Evolutionary conservation across 2,888 invertebrate genomes (phyloP).

Genomic region (Drosophila peninsularis): DNA sequence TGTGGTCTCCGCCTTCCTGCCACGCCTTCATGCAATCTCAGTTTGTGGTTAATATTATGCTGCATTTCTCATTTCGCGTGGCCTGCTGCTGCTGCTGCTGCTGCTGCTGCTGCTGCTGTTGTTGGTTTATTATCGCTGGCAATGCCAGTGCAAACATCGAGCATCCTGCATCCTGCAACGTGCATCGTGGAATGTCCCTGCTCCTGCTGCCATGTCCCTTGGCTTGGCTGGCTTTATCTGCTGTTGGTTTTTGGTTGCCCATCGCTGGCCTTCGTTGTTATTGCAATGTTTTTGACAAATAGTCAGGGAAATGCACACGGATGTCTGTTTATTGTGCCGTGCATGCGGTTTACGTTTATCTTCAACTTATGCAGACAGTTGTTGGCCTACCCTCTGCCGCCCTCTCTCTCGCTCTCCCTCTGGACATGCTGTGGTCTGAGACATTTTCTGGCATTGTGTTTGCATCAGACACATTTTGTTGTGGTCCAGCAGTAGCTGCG

Average conservation of each 20-base stretch:
- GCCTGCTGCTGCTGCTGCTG: slow-evolving; percentile 54
- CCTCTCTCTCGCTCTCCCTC: neutral
- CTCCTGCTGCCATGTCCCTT: slow-evolving; percentile 24
- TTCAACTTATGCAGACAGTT: slow-evolving; percentile 78
- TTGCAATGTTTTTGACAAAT: slow-evolving; percentile 79
- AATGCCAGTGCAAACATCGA: slow-evolving; percentile 65
- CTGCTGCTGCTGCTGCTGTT: slow-evolving; percentile 58
- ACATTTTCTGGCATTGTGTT: slow-evolving; percentile 68
- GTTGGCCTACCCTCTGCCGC: slow-evolving; percentile 26
- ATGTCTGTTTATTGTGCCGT: slow-evolving; percentile 80
- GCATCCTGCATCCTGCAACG: slow-evolving; percentile 43
- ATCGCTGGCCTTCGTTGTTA: slow-evolving; percentile 69
- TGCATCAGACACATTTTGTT: slow-evolving; percentile 76
- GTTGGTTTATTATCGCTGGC: slow-evolving; percentile 76
- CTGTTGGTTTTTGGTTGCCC: slow-evolving; percentile 66
- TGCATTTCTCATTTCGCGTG: slow-evolving; percentile 78
- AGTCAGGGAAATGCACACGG: slow-evolving; percentile 80
- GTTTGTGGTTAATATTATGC: slow-evolving; percentile 82
- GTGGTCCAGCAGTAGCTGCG: slow-evolving; percentile 55
- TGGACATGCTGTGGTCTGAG: slow-evolving; percentile 70
- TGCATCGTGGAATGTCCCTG: slow-evolving; percentile 26
- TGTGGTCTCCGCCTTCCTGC: slow-evolving; percentile 28
- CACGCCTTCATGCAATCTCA: slow-evolving; percentile 75
- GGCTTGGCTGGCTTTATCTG: slow-evolving; percentile 57
- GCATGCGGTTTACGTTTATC: slow-evolving; percentile 80